These are phyloP conservation scores for Orgyia antiqua DNA, from an alignment of 2,888 invertebrate genomes.

Conservation along the genomic window DNA sequence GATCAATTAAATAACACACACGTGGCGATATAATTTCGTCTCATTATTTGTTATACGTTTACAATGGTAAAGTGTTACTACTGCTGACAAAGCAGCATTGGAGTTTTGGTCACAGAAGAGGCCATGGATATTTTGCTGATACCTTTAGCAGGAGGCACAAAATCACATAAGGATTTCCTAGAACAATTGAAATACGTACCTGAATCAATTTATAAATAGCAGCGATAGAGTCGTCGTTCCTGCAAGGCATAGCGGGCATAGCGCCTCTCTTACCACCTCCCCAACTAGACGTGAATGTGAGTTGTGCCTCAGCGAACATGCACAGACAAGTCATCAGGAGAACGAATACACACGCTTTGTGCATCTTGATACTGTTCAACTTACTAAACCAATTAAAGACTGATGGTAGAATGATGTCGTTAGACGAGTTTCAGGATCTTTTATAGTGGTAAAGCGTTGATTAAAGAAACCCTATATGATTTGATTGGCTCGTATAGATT, in stretches of 20 bases:
- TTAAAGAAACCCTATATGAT: conserved; percentile 39
- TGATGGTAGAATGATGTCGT: not conserved
- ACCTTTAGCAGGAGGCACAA: no score
- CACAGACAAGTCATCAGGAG: conserved; percentile 45
- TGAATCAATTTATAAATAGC: conserved; percentile 59
- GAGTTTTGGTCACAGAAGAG: no score
- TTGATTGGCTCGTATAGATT: no score
- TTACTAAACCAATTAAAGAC: not conserved
- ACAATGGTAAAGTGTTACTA: no score
- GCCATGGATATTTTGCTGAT: no score
- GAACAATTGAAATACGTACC: no score
- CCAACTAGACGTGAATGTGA: conserved; percentile 79
- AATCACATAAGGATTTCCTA: no score
- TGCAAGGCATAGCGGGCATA: conserved; percentile 42
- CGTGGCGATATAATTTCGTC: no score
- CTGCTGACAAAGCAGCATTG: no score
- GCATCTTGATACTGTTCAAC: conserved; percentile 35
- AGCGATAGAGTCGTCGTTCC: conserved; percentile 52
- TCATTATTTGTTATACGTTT: no score
- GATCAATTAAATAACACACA: no score
- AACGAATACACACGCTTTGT: conserved; percentile 36
- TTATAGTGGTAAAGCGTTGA: conserved; percentile 15
- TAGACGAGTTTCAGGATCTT: conserved; percentile 2
- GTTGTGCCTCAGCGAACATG: conserved; percentile 54
- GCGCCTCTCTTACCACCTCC: conserved; percentile 55